Percentiles rank a stretch among this genome's conserved stretches.
phyloP scores from a whole-genome alignment of 2,797 vertebrate genomes.

The Myoxocephalus aenaeus region DNA sequence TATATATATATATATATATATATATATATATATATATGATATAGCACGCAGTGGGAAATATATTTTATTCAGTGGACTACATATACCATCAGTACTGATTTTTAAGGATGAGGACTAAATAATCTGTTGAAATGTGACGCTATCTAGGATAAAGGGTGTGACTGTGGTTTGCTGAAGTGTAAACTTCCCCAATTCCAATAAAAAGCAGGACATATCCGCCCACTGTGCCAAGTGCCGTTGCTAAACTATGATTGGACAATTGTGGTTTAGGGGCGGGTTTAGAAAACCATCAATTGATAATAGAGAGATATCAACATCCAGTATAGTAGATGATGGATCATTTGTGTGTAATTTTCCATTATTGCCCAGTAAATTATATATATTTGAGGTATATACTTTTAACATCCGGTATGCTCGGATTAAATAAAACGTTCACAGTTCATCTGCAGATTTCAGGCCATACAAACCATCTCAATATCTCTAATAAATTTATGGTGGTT shows the following conservation, averaged over 20 bases:
- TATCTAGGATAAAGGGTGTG: neutral
- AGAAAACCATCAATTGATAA: neutral
- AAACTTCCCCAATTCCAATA: slow-evolving; percentile 3
- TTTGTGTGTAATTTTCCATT: neutral
- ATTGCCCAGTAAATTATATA: neutral
- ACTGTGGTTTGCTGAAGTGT: neutral
- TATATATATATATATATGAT: no score
- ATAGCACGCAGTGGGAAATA: neutral
- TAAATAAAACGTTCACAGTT: slow-evolving; percentile 3
- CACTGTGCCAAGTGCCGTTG: neutral
- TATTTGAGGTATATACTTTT: neutral
- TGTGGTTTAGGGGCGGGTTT: neutral
- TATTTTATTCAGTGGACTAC: neutral
- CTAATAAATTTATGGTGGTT: slow-evolving; percentile 36
- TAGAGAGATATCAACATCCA: neutral
- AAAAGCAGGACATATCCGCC: neutral
- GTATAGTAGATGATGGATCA: neutral
- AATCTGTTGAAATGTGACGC: neutral
- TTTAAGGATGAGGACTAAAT: neutral
- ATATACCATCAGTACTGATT: neutral
- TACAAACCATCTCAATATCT: slow-evolving; percentile 19
- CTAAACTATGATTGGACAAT: slow-evolving; percentile 1
- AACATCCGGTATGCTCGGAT: neutral
- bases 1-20: no score
- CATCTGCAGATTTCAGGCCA: slow-evolving; percentile 13